A percentile compares a stretch with the other conserved stretches of the same genome.
These are phyloP conservation scores for Diploscapter pachys DNA, from an alignment of 1,140 invertebrate species.

Conservation along the genomic window DNA sequence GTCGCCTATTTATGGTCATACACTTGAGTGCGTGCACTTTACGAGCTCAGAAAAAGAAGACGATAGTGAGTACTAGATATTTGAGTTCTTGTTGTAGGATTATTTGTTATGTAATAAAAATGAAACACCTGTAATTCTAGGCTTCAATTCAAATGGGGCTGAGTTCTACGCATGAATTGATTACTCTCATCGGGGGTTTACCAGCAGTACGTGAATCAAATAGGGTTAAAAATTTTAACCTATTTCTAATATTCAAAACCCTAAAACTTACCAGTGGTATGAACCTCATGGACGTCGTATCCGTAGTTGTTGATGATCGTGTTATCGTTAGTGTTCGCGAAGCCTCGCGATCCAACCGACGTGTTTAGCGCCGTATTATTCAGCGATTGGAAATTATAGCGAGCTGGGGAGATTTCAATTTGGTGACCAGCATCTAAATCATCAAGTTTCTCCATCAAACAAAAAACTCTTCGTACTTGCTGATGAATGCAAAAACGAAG, in stretches of 20 bases:
- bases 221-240: neutral
- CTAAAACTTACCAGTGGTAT: conserved; percentile 36
- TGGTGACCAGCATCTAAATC: conserved; percentile 11
- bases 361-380: conserved; percentile 25
- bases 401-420: conserved; percentile 12
- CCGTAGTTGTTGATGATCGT: conserved; percentile 49
- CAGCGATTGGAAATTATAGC: neutral
- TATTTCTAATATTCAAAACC: conserved; percentile 1
- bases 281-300: conserved; percentile 55
- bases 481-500: conserved; percentile 43
- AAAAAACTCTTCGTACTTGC: conserved; percentile 16
- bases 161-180: too few species aligned
- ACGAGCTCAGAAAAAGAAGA: too few species aligned
- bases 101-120: neutral
- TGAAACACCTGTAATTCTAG: too few species aligned
- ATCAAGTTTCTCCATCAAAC: neutral
- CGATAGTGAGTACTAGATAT: too few species aligned
- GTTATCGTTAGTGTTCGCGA: conserved; percentile 6
- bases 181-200: too few species aligned
- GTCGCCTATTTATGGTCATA: too few species aligned
- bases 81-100: neutral
- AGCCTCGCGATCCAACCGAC: conserved; percentile 16
- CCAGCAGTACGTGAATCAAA: too few species aligned
- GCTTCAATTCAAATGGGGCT: too few species aligned
- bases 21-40: too few species aligned